phyloP scores from a whole-genome alignment of 2,797 vertebrate species.

The Catharus ustulatus region DNA sequence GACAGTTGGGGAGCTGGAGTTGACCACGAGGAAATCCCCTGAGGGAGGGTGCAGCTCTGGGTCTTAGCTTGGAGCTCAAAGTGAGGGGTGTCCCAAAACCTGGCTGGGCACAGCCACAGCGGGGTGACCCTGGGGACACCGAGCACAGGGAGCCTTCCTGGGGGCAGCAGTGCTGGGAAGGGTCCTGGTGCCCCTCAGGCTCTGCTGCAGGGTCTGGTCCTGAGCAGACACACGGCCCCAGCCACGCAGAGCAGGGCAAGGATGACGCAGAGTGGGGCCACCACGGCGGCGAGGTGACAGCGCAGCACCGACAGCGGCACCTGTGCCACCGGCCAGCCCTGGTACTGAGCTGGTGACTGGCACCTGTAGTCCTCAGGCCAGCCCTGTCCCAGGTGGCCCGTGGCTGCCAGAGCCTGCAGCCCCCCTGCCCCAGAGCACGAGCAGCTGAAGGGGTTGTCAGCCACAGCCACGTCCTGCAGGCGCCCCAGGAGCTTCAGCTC shows the following conservation, averaged over 20 bases:
- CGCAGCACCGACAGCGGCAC: background rate
- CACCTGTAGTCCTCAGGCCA: conserved; percentile 67
- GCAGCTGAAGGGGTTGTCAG: conserved; percentile 60
- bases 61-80: background rate
- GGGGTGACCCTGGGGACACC: background rate
- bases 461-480: conserved; percentile 7
- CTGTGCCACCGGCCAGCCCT: background rate
- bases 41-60: accelerated
- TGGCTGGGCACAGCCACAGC: background rate
- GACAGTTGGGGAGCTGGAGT: background rate
- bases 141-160: no score
- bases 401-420: background rate
- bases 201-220: background rate
- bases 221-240: background rate
- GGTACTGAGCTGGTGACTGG: background rate
- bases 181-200: background rate
- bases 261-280: background rate
- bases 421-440: background rate
- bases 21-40: background rate
- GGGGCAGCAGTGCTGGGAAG: accelerated
- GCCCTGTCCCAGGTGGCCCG: background rate
- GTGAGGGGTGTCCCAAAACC: background rate
- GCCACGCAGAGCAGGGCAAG: background rate
- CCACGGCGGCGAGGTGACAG: background rate
- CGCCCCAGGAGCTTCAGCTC: conserved; percentile 17